Conservation (phyloP, 1,140 invertebrate species). For the Drosophila ironensis region DNA sequence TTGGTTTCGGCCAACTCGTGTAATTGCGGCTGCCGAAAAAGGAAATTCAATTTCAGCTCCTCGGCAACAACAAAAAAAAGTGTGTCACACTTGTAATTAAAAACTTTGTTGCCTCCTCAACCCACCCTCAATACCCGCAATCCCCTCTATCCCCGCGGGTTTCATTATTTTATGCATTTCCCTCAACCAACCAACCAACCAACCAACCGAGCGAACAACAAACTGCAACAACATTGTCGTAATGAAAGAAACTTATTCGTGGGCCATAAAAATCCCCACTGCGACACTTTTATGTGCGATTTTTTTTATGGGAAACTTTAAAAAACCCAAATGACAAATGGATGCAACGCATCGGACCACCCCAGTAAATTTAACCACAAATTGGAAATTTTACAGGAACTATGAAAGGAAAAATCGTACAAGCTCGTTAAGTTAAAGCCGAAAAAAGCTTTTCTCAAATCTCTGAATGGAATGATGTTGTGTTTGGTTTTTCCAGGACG, state of each 20-base stretch:
- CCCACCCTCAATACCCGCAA: too few species aligned
- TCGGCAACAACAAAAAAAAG: constrained; percentile 1
- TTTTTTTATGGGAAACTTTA: constrained; percentile 11
- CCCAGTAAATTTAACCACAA: too few species aligned
- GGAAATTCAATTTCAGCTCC: background rate
- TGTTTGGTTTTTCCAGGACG: background rate
- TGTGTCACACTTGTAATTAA: constrained; percentile 34
- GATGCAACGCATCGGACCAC: background rate
- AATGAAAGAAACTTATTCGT: constrained; percentile 20
- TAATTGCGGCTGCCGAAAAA: too few species aligned
- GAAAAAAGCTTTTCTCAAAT: too few species aligned
- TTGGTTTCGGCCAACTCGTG: too few species aligned
- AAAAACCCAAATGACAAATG: constrained; percentile 13
- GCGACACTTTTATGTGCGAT: constrained; percentile 26
- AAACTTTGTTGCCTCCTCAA: constrained; percentile 21
- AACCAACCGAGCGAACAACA: too few species aligned
- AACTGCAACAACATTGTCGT: constrained; percentile 28
- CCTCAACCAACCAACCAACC: too few species aligned
- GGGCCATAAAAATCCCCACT: constrained; percentile 21
- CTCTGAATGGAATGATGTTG: too few species aligned
- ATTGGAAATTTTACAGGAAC: too few species aligned
- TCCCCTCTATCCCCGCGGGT: background rate
- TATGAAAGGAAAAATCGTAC: too few species aligned
- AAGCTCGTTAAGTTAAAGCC: too few species aligned
- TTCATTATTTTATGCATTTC: constrained; percentile 5